A percentile compares a stretch with the other conserved stretches of the same genome.
Conservation (phyloP, 2,797 vertebrate genomes). For the Streptopelia turtur region DNA sequence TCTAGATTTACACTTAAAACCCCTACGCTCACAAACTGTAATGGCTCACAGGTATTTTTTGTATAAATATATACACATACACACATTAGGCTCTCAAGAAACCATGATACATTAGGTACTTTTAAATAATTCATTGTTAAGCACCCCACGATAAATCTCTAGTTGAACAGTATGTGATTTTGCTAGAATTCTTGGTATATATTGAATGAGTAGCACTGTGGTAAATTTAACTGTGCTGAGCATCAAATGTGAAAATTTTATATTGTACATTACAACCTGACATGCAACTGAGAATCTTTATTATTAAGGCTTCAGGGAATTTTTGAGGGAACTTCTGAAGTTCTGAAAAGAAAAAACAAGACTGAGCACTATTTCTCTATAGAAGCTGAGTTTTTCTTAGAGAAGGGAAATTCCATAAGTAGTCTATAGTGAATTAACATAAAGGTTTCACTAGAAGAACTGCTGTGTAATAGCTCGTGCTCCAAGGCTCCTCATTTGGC, state of each 20-base stretch:
- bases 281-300: constrained; percentile 11
- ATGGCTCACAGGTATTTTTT: constrained; percentile 40
- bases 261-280: constrained; percentile 32
- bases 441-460: neutral
- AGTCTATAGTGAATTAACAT: constrained; percentile 14
- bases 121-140: constrained; percentile 62
- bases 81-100: constrained; percentile 39
- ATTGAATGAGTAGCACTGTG: constrained; percentile 25
- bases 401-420: constrained; percentile 42
- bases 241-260: constrained; percentile 25
- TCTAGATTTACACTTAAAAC: neutral
- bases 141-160: constrained; percentile 47
- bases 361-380: neutral
- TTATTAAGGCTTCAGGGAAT: constrained; percentile 56
- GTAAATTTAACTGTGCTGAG: constrained; percentile 42
- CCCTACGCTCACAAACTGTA: neutral
- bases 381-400: constrained; percentile 27
- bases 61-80: constrained; percentile 55
- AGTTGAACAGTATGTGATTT: constrained; percentile 31
- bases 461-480: neutral
- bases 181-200: constrained; percentile 16
- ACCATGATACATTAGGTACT: neutral
- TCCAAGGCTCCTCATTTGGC: neutral
- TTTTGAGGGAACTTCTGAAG: constrained; percentile 61
- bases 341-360: constrained; percentile 35